phyloP scores from a whole-genome alignment of 1,140 invertebrate genomes.

The Argopecten irradians region DNA sequence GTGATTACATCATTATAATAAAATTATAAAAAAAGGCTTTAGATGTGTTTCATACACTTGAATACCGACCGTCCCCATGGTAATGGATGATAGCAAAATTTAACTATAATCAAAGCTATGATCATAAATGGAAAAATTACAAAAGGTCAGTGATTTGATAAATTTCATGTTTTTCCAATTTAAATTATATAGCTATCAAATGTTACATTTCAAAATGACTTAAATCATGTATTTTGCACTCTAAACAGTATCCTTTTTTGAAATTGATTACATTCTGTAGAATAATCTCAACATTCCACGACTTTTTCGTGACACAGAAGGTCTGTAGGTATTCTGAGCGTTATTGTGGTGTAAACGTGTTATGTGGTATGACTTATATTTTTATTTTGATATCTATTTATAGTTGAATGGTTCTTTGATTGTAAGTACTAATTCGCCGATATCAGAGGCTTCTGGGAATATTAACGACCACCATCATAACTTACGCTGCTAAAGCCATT shows the following conservation, averaged over 20 bases:
- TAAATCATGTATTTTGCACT: too few relatives aligned
- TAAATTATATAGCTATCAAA: too few relatives aligned
- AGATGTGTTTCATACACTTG: neutral
- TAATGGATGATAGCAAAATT: too few relatives aligned
- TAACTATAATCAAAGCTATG: too few relatives aligned
- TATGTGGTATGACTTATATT: neutral
- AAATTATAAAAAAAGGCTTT: neutral
- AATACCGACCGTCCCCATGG: too few relatives aligned
- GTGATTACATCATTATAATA: neutral
- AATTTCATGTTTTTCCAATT: too few relatives aligned
- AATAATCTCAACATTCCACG: too few relatives aligned
- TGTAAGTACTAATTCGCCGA: neutral
- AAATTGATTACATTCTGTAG: too few relatives aligned
- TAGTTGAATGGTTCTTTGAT: constrained; percentile 22
- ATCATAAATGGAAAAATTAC: too few relatives aligned
- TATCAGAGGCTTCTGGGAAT: neutral
- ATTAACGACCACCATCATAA: neutral
- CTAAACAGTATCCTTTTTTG: too few relatives aligned
- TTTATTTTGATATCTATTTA: neutral
- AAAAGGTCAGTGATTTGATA: too few relatives aligned
- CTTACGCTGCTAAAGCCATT: neutral
- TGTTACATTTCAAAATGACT: too few relatives aligned
- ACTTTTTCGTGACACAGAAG: neutral
- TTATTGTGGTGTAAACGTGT: neutral
- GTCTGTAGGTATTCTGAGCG: neutral